A percentile compares a stretch with the other conserved stretches of the same genome.
phyloP scores from a whole-genome alignment of 2,797 vertebrate species.

The Pteropus rufus region DNA sequence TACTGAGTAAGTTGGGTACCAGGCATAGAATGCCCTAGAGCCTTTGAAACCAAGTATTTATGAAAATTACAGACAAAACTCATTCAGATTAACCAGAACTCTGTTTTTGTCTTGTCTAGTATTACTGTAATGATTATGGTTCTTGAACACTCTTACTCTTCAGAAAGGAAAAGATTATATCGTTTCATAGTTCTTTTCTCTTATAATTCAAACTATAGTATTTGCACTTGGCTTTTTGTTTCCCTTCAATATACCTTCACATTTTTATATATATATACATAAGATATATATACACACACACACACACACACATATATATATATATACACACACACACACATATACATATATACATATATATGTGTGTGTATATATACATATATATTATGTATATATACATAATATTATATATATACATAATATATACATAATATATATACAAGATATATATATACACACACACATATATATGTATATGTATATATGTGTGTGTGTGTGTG shows the following conservation, averaged over 20 bases:
- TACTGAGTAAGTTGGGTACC: neutral
- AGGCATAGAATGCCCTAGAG: neutral
- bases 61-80: neutral
- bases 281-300: no score
- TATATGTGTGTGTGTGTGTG: no score
- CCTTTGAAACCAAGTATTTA: neutral
- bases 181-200: neutral
- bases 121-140: neutral
- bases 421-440: no score
- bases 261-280: neutral
- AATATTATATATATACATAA: no score
- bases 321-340: no score
- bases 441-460: no score
- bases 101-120: neutral
- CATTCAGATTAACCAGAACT: neutral
- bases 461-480: no score
- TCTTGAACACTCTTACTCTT: neutral
- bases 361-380: no score
- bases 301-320: no score
- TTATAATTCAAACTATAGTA: neutral
- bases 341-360: no score
- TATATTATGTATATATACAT: no score
- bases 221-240: neutral
- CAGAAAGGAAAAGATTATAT: neutral
- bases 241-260: neutral